Conservation (phyloP, 2,113 vertebrate genomes). For the Calonectris borealis region DNA sequence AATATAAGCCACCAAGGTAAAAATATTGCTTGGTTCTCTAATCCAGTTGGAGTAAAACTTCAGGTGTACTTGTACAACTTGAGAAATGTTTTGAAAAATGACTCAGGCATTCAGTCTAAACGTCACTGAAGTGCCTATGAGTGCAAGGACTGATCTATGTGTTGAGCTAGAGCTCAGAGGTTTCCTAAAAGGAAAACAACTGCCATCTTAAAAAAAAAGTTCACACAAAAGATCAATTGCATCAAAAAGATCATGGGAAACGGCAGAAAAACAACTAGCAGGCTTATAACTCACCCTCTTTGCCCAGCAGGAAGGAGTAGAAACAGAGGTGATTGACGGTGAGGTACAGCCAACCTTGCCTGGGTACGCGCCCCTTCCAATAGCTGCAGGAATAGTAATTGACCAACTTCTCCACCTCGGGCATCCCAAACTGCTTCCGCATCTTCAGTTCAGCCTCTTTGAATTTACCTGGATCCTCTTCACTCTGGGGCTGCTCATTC, state of each 20-base stretch:
- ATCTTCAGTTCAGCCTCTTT: slow-evolving; percentile 96
- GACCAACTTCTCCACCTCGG: slow-evolving; percentile 94
- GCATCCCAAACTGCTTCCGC: slow-evolving; percentile 95
- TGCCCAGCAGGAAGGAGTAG: slow-evolving; percentile 96
- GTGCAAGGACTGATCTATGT: neutral
- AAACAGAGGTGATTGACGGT: slow-evolving; percentile 97
- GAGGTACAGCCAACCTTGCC: slow-evolving; percentile 97
- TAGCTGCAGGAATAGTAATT: slow-evolving; percentile 99
- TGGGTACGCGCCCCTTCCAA: slow-evolving; percentile 94
- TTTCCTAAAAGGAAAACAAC: neutral
- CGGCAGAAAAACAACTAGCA: neutral
- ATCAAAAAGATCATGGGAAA: neutral
- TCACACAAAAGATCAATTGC: neutral
- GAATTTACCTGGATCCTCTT: slow-evolving; percentile 95
- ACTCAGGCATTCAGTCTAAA: neutral
- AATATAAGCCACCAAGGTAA: neutral
- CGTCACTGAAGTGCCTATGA: neutral
- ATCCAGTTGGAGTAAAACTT: neutral
- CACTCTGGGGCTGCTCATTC: slow-evolving; percentile 81
- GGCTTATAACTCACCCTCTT: slow-evolving; percentile 83
- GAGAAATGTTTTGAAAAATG: neutral
- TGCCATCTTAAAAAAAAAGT: neutral
- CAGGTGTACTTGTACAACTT: neutral
- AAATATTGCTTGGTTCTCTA: neutral
- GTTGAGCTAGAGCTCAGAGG: neutral